Percentiles rank a stretch among this genome's conserved stretches.
phyloP scores from a whole-genome alignment of 2,888 invertebrate species.

The Alitta virens region DNA sequence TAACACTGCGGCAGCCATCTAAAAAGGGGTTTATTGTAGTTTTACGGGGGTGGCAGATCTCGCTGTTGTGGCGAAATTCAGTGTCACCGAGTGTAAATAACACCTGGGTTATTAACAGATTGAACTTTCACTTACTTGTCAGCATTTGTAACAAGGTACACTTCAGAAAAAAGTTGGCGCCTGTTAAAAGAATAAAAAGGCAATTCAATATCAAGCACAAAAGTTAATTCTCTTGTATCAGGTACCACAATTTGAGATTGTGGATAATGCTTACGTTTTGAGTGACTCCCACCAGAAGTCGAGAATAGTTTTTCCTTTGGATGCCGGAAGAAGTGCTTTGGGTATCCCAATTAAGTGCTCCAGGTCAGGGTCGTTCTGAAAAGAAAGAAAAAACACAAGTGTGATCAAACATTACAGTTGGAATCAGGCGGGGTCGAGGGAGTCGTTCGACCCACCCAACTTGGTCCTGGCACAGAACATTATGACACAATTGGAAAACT shows the following conservation, averaged over 20 bases:
- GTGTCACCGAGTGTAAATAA: too few species aligned
- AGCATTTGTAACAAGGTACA: conserved; percentile 31
- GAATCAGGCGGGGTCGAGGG: too few species aligned
- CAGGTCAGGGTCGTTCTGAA: conserved; percentile 9
- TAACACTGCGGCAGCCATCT: too few species aligned
- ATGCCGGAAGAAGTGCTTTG: conserved; percentile 28
- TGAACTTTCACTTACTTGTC: conserved; percentile 25
- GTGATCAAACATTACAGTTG: too few species aligned
- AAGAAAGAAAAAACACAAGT: too few species aligned
- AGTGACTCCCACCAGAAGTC: conserved; percentile 31
- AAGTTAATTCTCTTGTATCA: neutral
- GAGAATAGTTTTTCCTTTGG: conserved; percentile 25
- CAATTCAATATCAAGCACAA: neutral
- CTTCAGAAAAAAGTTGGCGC: conserved; percentile 26
- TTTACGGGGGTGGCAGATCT: too few species aligned
- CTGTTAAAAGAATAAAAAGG: conserved; percentile 17
- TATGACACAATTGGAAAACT: too few species aligned
- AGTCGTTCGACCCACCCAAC: too few species aligned
- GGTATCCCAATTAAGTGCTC: conserved; percentile 24
- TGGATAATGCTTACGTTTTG: conserved; percentile 20
- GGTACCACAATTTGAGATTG: neutral
- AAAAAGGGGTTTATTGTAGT: too few species aligned
- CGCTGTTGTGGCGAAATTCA: too few species aligned
- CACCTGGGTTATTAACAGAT: too few species aligned
- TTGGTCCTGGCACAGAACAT: too few species aligned